phyloP scores from a whole-genome alignment of 1,140 invertebrate genomes.

The Drosophila mojavensis region DNA sequence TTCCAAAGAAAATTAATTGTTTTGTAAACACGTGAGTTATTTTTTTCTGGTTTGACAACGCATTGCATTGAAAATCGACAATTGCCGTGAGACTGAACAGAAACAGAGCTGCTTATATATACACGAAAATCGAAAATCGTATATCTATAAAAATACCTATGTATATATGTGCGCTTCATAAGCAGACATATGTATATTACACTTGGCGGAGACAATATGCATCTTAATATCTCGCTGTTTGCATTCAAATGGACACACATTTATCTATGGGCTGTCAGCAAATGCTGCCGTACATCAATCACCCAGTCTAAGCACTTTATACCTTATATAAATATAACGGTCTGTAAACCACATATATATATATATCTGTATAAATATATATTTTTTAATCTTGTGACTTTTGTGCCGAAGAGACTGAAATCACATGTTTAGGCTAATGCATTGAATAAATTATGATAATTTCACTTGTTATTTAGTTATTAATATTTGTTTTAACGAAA shows the following conservation, averaged over 20 bases:
- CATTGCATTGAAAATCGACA: slow-evolving; percentile 30
- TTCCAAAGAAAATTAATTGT: slow-evolving; percentile 79
- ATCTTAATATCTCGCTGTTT: slow-evolving; percentile 53
- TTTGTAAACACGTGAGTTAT: slow-evolving; percentile 74
- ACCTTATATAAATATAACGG: slow-evolving; percentile 39
- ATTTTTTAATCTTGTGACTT: slow-evolving; percentile 66
- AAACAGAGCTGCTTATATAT: slow-evolving; percentile 36
- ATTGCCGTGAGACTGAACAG: slow-evolving; percentile 38
- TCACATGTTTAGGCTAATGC: slow-evolving; percentile 38
- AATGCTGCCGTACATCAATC: slow-evolving; percentile 68
- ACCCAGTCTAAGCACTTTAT: slow-evolving; percentile 43
- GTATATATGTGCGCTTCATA: slow-evolving; percentile 21
- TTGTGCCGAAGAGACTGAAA: slow-evolving; percentile 45
- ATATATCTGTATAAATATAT: slow-evolving; percentile 44
- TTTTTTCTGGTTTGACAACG: slow-evolving; percentile 25
- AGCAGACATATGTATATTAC: slow-evolving; percentile 20
- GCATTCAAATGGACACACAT: slow-evolving; percentile 44
- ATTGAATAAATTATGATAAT: slow-evolving; percentile 39
- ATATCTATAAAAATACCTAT: slow-evolving; percentile 25
- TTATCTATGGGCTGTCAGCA: slow-evolving; percentile 44
- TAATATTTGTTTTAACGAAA: neutral
- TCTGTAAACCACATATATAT: slow-evolving; percentile 45
- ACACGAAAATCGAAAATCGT: slow-evolving; percentile 17
- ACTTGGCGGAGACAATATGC: slow-evolving; percentile 45
- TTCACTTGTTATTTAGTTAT: slow-evolving; percentile 28